These are phyloP conservation scores for Saguinus oedipus DNA, from an alignment of 2,797 vertebrate species.

Conservation along the genomic window DNA sequence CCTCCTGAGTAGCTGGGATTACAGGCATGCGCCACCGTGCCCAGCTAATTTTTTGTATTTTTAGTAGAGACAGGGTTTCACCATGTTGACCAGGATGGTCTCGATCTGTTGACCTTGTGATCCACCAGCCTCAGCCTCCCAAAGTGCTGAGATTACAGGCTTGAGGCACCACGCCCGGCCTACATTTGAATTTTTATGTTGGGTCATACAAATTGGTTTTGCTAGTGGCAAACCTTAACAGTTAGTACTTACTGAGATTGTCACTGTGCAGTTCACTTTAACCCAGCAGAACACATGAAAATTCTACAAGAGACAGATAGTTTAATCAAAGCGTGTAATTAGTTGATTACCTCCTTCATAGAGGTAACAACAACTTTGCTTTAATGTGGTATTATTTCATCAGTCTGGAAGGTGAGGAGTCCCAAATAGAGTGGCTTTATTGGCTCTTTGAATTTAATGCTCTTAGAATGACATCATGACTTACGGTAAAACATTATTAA, in stretches of 20 bases:
- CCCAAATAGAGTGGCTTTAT: not conserved
- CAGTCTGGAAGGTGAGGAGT: not conserved
- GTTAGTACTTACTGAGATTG: not conserved
- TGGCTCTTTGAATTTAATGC: not conserved
- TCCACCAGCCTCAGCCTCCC: too few species aligned
- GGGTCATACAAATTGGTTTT: not conserved
- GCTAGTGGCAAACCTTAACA: not conserved
- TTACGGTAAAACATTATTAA: conserved; percentile 8
- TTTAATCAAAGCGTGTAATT: conserved; percentile 63
- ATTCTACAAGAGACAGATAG: conserved; percentile 1
- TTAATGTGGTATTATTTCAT: conserved; percentile 24
- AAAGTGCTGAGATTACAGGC: too few species aligned
- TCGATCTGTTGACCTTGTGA: too few species aligned
- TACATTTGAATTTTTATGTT: not conserved
- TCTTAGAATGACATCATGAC: conserved; percentile 34
- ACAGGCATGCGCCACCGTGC: too few species aligned
- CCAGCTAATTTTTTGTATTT: too few species aligned
- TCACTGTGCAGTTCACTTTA: not conserved
- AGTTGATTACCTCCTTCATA: conserved; percentile 56
- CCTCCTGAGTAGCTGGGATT: too few species aligned
- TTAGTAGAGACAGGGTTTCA: too few species aligned
- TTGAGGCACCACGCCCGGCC: too few species aligned
- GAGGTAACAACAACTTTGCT: conserved; percentile 24
- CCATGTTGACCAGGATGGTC: too few species aligned
- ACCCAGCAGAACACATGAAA: conserved; percentile 23